Percentiles rank a stretch among this genome's conserved stretches.
Conservation (phyloP, 2,797 vertebrate genomes). For the Gambusia yucatana region DNA sequence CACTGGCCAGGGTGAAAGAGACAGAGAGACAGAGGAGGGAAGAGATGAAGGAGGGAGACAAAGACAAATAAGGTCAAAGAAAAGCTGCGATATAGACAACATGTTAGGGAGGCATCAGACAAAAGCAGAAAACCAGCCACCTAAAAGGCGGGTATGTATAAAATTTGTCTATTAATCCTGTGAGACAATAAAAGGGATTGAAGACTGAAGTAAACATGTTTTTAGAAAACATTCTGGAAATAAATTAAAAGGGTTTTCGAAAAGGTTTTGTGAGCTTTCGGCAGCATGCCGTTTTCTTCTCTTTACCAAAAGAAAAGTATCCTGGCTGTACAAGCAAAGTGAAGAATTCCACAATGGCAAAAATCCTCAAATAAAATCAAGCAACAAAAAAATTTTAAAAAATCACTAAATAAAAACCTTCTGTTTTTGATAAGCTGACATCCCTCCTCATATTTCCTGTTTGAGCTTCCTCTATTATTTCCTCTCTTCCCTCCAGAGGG, state of each 20-base stretch:
- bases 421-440: background rate
- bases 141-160: background rate
- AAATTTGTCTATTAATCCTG: background rate
- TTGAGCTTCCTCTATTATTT: background rate
- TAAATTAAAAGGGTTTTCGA: background rate
- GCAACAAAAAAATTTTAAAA: background rate
- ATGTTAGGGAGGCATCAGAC: background rate
- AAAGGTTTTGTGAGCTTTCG: background rate
- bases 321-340: background rate
- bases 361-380: background rate
- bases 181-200: background rate
- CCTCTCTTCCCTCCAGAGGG: background rate
- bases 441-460: background rate
- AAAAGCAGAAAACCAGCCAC: background rate
- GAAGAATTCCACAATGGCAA: background rate
- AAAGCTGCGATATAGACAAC: slow-evolving; percentile 23
- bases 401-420: background rate
- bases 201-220: background rate
- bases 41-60: slow-evolving; percentile 31
- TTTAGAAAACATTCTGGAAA: background rate
- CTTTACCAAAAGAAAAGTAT: background rate
- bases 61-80: slow-evolving; percentile 33
- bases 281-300: background rate
- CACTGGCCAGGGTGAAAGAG: slow-evolving; percentile 70
- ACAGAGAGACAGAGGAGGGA: slow-evolving; percentile 46